Evolutionary conservation across 2,113 vertebrate genomes (phyloP).

Genomic region (Piprites chloris): DNA sequence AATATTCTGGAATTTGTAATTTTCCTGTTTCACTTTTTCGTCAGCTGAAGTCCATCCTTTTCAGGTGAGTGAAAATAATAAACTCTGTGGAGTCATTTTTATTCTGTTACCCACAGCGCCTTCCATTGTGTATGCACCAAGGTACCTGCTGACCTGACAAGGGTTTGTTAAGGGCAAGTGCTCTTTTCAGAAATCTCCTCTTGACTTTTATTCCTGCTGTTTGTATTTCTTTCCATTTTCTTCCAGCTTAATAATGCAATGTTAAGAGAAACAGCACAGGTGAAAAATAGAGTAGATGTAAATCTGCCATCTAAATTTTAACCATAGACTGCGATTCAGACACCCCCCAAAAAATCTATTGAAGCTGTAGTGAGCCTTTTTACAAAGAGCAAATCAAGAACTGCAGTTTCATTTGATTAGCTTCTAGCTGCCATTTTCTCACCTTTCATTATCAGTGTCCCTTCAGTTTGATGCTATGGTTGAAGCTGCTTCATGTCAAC

Average conservation of each 20-base stretch:
- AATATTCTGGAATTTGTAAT: not conserved
- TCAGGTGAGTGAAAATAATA: not conserved
- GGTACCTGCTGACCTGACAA: not conserved
- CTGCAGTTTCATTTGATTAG: not conserved
- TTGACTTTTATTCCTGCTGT: not conserved
- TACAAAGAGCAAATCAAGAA: not conserved
- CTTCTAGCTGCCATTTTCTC: not conserved
- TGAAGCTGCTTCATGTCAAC: not conserved
- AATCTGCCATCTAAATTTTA: not conserved
- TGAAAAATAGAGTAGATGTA: not conserved
- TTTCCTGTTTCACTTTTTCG: not conserved
- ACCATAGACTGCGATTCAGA: not conserved
- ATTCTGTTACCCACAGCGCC: accelerated
- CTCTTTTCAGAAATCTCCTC: not conserved
- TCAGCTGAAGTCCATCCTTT: not conserved
- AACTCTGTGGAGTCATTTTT: not conserved
- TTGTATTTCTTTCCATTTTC: not conserved
- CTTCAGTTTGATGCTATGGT: not conserved
- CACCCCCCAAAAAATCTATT: accelerated
- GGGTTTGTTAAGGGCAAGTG: not conserved
- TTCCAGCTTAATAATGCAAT: not conserved
- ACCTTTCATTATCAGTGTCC: not conserved
- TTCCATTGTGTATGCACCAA: not conserved
- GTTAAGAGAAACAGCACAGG: not conserved
- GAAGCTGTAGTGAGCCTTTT: not conserved